A percentile compares a stretch with the other conserved stretches of the same genome.
phyloP scores from a whole-genome alignment of 2,113 vertebrate genomes.

The Toxotes jaculatrix region DNA sequence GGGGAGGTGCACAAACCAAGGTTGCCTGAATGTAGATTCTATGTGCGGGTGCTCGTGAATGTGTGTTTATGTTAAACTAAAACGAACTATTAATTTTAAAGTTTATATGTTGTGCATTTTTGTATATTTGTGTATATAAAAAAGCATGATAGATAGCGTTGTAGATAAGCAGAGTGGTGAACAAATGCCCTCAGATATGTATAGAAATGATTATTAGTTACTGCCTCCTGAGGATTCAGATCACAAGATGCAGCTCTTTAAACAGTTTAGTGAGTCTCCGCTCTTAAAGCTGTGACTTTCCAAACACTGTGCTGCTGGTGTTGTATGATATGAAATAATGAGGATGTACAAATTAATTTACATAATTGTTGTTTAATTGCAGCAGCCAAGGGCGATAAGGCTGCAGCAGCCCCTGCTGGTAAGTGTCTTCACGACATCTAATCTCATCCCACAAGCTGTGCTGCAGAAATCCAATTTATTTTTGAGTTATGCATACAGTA shows the following conservation, averaged over 20 bases:
- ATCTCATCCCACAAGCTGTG: constrained; percentile 45
- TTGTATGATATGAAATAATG: constrained; percentile 60
- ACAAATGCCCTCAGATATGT: constrained; percentile 30
- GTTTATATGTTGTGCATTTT: constrained; percentile 27
- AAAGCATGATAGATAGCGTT: background rate
- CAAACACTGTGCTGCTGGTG: constrained; percentile 33
- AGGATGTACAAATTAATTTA: constrained; percentile 67
- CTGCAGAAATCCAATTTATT: constrained; percentile 37
- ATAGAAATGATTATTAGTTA: constrained; percentile 32
- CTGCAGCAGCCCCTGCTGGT: constrained; percentile 84
- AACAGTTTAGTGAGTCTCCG: constrained; percentile 41
- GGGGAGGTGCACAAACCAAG: constrained; percentile 40
- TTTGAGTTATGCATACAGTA: constrained; percentile 33
- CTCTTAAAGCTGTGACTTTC: constrained; percentile 38
- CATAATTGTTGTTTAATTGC: constrained; percentile 74
- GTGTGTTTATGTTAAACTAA: constrained; percentile 48
- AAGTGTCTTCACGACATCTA: constrained; percentile 57
- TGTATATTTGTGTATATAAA: background rate
- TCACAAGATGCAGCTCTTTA: constrained; percentile 57
- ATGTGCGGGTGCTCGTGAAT: constrained; percentile 19
- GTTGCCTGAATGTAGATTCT: constrained; percentile 25
- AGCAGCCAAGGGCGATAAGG: constrained; percentile 73
- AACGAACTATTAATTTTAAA: constrained; percentile 41
- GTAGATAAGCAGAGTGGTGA: background rate
- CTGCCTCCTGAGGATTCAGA: constrained; percentile 55